Conservation (phyloP, 2,888 invertebrate genomes). For the Eucera pruinosa region DNA sequence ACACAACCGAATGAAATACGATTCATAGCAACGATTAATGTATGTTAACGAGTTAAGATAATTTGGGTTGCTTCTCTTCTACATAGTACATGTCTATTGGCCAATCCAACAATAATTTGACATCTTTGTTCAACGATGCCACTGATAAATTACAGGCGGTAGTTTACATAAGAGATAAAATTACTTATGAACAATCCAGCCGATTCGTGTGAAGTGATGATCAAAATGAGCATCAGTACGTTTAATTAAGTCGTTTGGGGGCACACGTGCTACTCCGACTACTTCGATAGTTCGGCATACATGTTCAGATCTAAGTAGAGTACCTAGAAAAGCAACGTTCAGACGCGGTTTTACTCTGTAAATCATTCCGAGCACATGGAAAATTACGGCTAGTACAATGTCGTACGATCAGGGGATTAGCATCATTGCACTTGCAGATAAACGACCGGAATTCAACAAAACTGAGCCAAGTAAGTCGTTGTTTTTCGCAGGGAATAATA, state of each 20-base stretch:
- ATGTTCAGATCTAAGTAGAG: too few relatives aligned
- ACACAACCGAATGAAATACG: too few relatives aligned
- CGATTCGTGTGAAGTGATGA: slow-evolving; percentile 14
- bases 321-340: too few relatives aligned
- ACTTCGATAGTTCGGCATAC: background rate
- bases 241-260: slow-evolving; percentile 22
- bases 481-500: too few relatives aligned
- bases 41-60: too few relatives aligned
- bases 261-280: background rate
- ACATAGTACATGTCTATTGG: background rate
- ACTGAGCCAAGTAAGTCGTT: slow-evolving; percentile 50
- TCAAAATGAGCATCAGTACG: slow-evolving; percentile 45
- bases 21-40: too few relatives aligned
- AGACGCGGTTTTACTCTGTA: background rate
- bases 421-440: slow-evolving; percentile 34
- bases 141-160: slow-evolving; percentile 24
- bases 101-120: background rate
- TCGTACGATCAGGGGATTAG: slow-evolving; percentile 34
- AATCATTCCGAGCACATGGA: background rate
- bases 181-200: slow-evolving; percentile 53
- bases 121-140: background rate
- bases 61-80: too few relatives aligned
- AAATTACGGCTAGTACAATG: slow-evolving; percentile 30
- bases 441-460: slow-evolving; percentile 13
- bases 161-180: slow-evolving; percentile 65